phyloP scores from a whole-genome alignment of 2,797 vertebrate species.

The Betta splendens region DNA sequence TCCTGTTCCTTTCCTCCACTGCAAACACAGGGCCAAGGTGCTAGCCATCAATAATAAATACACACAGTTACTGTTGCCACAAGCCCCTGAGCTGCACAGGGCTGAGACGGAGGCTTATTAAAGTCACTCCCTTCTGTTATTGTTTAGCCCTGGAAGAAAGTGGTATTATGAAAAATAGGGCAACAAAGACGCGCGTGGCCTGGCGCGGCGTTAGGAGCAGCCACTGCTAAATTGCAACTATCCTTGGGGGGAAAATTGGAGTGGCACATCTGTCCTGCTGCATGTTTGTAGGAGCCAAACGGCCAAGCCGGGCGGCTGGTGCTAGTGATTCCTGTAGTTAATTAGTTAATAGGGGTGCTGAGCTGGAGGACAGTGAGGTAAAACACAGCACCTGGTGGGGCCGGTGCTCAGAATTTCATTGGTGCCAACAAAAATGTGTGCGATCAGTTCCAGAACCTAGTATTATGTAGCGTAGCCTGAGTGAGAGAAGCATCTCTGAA shows the following conservation, averaged over 20 bases:
- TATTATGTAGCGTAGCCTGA: no score
- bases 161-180: conserved; percentile 76
- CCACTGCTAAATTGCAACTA: conserved; percentile 55
- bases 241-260: conserved; percentile 60
- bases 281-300: conserved; percentile 45
- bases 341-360: conserved; percentile 9
- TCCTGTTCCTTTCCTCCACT: conserved; percentile 62
- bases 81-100: conserved; percentile 66
- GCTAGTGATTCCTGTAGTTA: conserved; percentile 15
- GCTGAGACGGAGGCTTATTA: conserved; percentile 74
- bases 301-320: not conserved
- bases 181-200: conserved; percentile 54
- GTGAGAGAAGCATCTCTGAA: no score
- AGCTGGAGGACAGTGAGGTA: no score
- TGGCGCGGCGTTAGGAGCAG: conserved; percentile 50
- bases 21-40: conserved; percentile 76
- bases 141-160: conserved; percentile 76
- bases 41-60: conserved; percentile 78
- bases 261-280: conserved; percentile 22
- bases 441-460: no score
- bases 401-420: no score
- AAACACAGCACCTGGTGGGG: no score
- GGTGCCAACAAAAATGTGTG: no score
- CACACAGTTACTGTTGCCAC: conserved; percentile 74
- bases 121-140: conserved; percentile 73